Percentiles rank a stretch among this genome's conserved stretches.
Conservation (phyloP, 2,113 vertebrate species). For the Telmatochromis sp. region DNA sequence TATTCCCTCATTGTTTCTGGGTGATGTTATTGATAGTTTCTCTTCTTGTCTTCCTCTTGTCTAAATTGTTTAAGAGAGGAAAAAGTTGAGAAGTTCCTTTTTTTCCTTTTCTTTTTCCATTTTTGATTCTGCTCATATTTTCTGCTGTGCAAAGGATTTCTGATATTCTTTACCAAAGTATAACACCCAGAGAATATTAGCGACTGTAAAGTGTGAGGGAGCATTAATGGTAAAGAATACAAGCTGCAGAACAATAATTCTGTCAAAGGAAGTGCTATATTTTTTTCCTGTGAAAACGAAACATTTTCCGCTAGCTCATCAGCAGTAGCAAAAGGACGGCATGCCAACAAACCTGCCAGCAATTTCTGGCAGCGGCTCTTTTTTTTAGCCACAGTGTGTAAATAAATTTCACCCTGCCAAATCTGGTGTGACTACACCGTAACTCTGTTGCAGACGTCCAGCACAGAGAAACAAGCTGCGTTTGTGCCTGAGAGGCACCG, state of each 20-base stretch:
- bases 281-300: background rate
- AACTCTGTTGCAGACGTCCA: background rate
- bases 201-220: background rate
- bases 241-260: background rate
- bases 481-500: background rate
- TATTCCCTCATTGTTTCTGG: background rate
- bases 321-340: background rate
- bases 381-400: background rate
- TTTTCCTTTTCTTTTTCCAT: background rate
- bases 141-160: no score
- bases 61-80: background rate
- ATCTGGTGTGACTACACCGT: background rate
- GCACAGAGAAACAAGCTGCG: background rate
- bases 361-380: background rate
- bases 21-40: background rate
- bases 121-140: background rate
- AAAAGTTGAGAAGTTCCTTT: background rate
- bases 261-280: background rate
- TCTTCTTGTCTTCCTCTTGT: background rate
- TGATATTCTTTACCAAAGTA: no score
- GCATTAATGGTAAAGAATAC: background rate
- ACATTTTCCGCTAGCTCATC: background rate
- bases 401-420: slow-evolving; percentile 12
- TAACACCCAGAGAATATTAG: background rate
- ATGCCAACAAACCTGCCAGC: background rate